Percentiles rank a stretch among this genome's conserved stretches.
These are phyloP conservation scores for Yoshiicerus persimilis DNA, from an alignment of 1,140 invertebrate genomes.

Conservation along the genomic window DNA sequence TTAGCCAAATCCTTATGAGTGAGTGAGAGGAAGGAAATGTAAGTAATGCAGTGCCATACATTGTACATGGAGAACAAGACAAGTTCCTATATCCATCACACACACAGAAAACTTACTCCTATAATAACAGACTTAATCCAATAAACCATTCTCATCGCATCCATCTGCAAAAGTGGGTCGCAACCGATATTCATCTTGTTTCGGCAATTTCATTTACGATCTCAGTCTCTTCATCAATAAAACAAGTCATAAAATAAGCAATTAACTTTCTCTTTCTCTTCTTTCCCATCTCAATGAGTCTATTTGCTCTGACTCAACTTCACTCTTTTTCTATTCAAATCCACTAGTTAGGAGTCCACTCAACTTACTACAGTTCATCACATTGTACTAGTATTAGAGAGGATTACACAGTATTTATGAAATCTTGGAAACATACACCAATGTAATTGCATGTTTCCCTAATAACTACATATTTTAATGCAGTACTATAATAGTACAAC, in stretches of 20 bases:
- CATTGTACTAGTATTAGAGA: no score
- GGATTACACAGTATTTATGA: background rate
- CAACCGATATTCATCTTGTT: constrained; percentile 17
- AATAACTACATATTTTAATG: background rate
- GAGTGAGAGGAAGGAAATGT: background rate
- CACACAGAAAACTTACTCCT: background rate
- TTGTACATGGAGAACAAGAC: background rate
- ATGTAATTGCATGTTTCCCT: no score
- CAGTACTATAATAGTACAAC: no score
- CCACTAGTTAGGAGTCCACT: background rate
- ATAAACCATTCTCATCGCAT: constrained; percentile 17
- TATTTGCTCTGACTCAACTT: background rate
- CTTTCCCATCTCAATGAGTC: background rate
- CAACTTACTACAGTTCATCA: background rate
- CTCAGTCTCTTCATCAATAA: constrained; percentile 19
- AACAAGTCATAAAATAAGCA: constrained; percentile 23
- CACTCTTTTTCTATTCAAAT: background rate
- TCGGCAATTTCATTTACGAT: constrained; percentile 22
- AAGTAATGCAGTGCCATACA: background rate
- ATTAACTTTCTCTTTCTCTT: background rate
- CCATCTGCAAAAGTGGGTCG: constrained; percentile 10
- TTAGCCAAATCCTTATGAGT: constrained; percentile 17
- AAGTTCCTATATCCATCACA: background rate
- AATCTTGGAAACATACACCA: background rate
- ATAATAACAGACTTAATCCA: background rate